Percentiles rank a stretch among this genome's conserved stretches.
These are phyloP conservation scores for Prolemur simus DNA, from an alignment of 2,113 vertebrate species.

Conservation along the genomic window DNA sequence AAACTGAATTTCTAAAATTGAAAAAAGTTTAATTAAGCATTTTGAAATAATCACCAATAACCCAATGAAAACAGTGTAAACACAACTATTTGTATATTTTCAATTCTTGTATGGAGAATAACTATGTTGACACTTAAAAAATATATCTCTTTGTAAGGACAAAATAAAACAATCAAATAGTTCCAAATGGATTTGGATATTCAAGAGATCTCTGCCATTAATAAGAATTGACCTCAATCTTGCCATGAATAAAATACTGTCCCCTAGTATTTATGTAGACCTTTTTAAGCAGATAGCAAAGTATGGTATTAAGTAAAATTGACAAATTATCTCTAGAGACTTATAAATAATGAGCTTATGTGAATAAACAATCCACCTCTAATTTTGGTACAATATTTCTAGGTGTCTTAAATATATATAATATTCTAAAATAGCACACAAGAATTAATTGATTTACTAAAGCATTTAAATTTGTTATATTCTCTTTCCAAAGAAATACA, in stretches of 20 bases:
- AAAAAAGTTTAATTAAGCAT: conserved; percentile 29
- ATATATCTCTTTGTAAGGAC: background rate
- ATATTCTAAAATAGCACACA: conserved; percentile 52
- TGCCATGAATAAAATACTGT: background rate
- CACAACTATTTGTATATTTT: background rate
- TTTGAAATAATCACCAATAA: conserved; percentile 42
- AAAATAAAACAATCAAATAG: conserved; percentile 6
- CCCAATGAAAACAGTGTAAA: background rate
- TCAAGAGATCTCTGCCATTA: background rate
- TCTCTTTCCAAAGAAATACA: conserved; percentile 61
- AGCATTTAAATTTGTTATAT: conserved; percentile 53
- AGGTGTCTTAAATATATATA: conserved; percentile 38
- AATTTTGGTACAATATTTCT: conserved; percentile 39
- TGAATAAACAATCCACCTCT: conserved; percentile 31
- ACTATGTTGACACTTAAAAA: background rate
- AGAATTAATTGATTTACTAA: conserved; percentile 51
- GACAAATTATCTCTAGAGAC: conserved; percentile 17
- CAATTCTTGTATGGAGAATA: background rate
- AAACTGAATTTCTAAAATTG: conserved; percentile 6
- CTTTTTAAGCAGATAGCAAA: conserved; percentile 35
- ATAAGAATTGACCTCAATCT: conserved; percentile 34
- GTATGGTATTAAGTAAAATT: conserved; percentile 11
- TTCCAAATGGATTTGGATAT: conserved; percentile 26
- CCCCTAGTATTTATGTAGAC: background rate
- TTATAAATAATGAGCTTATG: conserved; percentile 21